These are phyloP conservation scores for Xerus inauris DNA, from an alignment of 2,113 vertebrate genomes.

Conservation along the genomic window DNA sequence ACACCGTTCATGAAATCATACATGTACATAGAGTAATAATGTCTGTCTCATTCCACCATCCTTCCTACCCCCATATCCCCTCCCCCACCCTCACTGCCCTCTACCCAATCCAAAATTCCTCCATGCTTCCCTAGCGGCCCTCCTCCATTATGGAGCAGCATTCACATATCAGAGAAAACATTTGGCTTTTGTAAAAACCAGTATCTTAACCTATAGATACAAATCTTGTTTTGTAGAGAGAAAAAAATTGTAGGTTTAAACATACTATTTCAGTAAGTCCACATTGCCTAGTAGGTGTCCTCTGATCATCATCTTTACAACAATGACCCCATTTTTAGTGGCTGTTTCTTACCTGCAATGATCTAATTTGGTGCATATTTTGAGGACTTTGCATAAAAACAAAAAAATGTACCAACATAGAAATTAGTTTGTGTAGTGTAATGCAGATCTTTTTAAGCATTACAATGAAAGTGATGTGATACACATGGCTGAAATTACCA, in stretches of 20 bases:
- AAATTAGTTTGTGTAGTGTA: not conserved
- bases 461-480: not conserved
- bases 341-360: not conserved
- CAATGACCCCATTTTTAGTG: not conserved
- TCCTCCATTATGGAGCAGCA: too few relatives aligned
- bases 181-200: too few relatives aligned
- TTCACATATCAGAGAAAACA: too few relatives aligned
- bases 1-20: too few relatives aligned
- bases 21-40: too few relatives aligned
- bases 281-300: not conserved
- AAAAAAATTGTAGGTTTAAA: not conserved
- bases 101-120: too few relatives aligned
- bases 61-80: too few relatives aligned
- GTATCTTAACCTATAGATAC: not conserved
- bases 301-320: not conserved
- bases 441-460: not conserved
- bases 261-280: not conserved
- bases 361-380: conserved; percentile 20
- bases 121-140: too few relatives aligned
- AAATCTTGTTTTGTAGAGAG: conserved; percentile 20
- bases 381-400: conserved; percentile 16
- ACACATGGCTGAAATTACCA: not conserved
- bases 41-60: too few relatives aligned
- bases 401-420: conserved; percentile 23
- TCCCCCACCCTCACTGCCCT: too few relatives aligned